Evolutionary conservation across 1,140 invertebrate species (phyloP), one percentile per base, ranked within the genome.

Genomic region (Anastrepha obliqua): DNA sequence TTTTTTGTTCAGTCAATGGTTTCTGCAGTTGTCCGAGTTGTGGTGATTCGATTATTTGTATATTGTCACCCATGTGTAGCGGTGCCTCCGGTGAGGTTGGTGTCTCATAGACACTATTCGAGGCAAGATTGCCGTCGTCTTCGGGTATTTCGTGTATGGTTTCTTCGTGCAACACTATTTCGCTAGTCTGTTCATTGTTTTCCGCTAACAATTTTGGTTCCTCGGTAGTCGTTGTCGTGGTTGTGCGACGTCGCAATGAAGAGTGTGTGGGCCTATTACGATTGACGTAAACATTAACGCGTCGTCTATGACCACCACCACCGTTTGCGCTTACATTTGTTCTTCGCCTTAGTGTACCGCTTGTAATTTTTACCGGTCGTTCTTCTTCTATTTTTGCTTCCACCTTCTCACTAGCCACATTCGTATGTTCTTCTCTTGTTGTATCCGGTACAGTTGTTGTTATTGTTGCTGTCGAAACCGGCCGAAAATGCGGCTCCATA

Each of bases 401-500:
- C 2, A 62, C 17, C 17, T 20, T 55, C 13, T 20, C 67, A 13
- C 51, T 74, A 13, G 47, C 17, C 15, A 39, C 55, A 0, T 20
- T 78, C 13, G 39, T 86, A n/a, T 44, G 47, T 13, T 9, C 20
- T 2, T 60, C 78, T 65, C n/a, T 60, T 2, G 51, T 39, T 55
- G 62, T 15, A 51, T 86, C 62, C 42, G 89, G 88, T 15, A 74
- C 78, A 15, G 89, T 87, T n/a, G 90, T 86, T 44, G 89, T 88
- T 8, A 90, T 87, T 55, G 89, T 87, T n/a, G 78, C 88, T 1
- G 89, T 90, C 3, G 90, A 89, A 29, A 92, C 91, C 3, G 93
- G 92, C 11, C 93, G 89, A 87, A 93, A 93, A 60, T 93, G 92
- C 8, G 92, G 90, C 78, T 92, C 91, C 86, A 90, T 90, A 0